Conservation (phyloP, 2,113 vertebrate genomes). For the Eulacestoma nigropectus region DNA sequence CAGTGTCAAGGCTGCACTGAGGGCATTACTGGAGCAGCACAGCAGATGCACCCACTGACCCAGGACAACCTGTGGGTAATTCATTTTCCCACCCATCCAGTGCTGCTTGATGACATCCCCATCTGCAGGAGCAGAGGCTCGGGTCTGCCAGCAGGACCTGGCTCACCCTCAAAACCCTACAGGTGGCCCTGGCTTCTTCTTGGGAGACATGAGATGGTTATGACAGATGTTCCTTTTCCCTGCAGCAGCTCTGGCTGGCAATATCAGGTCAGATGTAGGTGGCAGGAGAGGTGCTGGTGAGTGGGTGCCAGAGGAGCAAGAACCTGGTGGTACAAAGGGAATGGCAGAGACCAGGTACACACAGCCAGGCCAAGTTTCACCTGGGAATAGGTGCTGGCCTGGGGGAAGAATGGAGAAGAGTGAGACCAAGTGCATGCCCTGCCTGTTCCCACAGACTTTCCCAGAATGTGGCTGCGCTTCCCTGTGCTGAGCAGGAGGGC, state of each 20-base stretch:
- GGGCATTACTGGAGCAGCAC: not conserved
- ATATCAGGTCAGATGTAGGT: accelerated
- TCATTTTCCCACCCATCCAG: not conserved
- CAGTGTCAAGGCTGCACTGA: not conserved
- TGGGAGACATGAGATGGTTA: accelerated
- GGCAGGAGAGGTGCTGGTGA: not conserved
- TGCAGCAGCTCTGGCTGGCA: not conserved
- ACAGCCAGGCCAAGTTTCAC: not conserved
- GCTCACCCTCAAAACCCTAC: not conserved
- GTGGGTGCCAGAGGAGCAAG: not conserved
- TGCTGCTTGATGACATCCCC: not conserved
- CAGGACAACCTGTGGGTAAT: not conserved
- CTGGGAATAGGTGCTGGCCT: not conserved
- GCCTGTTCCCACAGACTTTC: not conserved
- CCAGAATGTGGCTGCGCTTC: accelerated
- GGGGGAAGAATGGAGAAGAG: not conserved
- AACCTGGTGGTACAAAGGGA: not conserved
- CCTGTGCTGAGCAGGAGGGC: not conserved
- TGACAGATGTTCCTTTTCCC: not conserved
- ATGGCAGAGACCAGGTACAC: accelerated
- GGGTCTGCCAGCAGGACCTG: not conserved
- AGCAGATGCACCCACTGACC: not conserved
- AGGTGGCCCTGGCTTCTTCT: not conserved
- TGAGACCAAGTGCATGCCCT: not conserved
- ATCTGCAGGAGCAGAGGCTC: accelerated